Percentiles rank a stretch among this genome's conserved stretches.
These are phyloP conservation scores for Drosophila ficusphila DNA, from an alignment of 1,140 invertebrate genomes.

Conservation along the genomic window DNA sequence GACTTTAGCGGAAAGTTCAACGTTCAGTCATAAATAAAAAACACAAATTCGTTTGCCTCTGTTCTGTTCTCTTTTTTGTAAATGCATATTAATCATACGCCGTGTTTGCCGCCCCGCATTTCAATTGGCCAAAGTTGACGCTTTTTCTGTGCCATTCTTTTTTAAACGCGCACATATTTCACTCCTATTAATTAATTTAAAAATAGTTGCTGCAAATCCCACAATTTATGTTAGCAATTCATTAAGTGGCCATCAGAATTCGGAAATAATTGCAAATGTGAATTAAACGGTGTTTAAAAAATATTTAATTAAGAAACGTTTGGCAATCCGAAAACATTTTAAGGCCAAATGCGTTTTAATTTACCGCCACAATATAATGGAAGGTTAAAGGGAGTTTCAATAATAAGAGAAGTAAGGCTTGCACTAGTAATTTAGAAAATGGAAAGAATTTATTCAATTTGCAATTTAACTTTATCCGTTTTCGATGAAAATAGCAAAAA, in stretches of 20 bases:
- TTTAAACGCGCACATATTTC: slow-evolving; percentile 41
- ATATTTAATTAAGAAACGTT: slow-evolving; percentile 45
- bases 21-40: slow-evolving; percentile 72
- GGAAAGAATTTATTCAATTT: no score
- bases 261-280: slow-evolving; percentile 3
- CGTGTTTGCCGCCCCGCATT: slow-evolving; percentile 58
- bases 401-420: no score
- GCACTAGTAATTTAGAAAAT: no score
- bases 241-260: slow-evolving; percentile 36
- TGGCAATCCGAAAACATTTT: slow-evolving; percentile 2
- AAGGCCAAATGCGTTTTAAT: neutral
- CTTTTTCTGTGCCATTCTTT: slow-evolving; percentile 15
- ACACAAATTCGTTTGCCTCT: slow-evolving; percentile 40
- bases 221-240: slow-evolving; percentile 56
- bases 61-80: slow-evolving; percentile 30
- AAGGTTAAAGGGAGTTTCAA: slow-evolving; percentile 13
- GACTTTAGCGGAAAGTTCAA: slow-evolving; percentile 77
- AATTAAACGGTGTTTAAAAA: slow-evolving; percentile 32
- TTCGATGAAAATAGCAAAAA: no score
- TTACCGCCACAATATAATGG: neutral
- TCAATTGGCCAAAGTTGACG: slow-evolving; percentile 67
- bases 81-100: slow-evolving; percentile 77
- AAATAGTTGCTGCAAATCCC: slow-evolving; percentile 35
- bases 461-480: no score
- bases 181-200: slow-evolving; percentile 67